Percentiles rank a stretch among this genome's conserved stretches.
phyloP scores from a whole-genome alignment of 1,140 invertebrate genomes.

The Drosophila ananassae region DNA sequence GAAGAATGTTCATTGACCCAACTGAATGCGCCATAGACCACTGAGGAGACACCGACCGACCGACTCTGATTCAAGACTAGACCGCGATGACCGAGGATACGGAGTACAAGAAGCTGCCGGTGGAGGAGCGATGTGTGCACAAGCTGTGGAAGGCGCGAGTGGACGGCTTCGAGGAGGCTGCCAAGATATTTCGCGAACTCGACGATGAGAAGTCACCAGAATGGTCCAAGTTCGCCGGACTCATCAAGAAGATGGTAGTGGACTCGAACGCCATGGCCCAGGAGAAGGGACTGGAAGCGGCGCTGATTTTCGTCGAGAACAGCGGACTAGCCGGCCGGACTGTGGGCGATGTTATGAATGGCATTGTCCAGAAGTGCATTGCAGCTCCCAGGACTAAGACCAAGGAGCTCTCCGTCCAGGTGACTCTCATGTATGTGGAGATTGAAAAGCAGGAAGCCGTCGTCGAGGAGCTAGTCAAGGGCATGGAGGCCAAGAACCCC shows the following conservation, averaged over 20 bases:
- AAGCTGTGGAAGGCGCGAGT: conserved; percentile 98
- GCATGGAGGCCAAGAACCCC: conserved; percentile 97
- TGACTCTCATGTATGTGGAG: conserved; percentile 97
- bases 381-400: conserved; percentile 95
- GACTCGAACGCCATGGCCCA: conserved; percentile 98
- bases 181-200: conserved; percentile 93
- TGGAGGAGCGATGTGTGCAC: conserved; percentile 95
- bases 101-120: conserved; percentile 95
- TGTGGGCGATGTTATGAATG: conserved; percentile 94
- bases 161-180: conserved; percentile 96
- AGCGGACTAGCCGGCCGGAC: conserved; percentile 93
- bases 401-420: conserved; percentile 94
- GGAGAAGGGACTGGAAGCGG: conserved; percentile 97
- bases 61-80: conserved; percentile 12
- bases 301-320: conserved; percentile 95
- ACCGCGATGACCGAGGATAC: conserved; percentile 92
- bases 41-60: conserved; percentile 14
- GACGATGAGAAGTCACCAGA: conserved; percentile 97
- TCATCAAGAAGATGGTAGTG: conserved; percentile 98
- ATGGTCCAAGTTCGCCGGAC: conserved; percentile 94
- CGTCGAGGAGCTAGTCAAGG: conserved; percentile 96
- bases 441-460: conserved; percentile 97
- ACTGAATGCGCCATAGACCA: conserved; percentile 9
- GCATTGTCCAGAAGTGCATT: conserved; percentile 96
- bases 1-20: conserved; percentile 29